Evolutionary conservation across 2,888 invertebrate genomes (phyloP), one percentile per base, ranked within the genome.

Genomic region (Drosophila helvetica): DNA sequence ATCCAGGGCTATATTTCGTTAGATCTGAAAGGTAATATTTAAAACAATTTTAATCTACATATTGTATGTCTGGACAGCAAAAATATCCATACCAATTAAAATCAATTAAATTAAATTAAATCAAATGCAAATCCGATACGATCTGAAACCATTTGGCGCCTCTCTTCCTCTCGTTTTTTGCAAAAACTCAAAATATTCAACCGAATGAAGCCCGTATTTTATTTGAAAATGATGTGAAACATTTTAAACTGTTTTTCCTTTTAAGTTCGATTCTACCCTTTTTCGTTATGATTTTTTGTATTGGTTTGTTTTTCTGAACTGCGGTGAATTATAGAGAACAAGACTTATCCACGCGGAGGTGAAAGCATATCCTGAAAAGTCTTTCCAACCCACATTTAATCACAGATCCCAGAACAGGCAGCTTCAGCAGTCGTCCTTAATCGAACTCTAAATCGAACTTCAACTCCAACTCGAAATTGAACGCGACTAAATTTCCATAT

Each of bases 291-390:
- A 62, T 42, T 70, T 70, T 68, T 55, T 59, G 65, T 22, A 59
- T 70, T 67, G 38, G 19, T 48, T 61, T 64, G 46, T 61, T 59
- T 42, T 54, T 2, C 8, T 69, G 47, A 77, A 76, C 79, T 88
- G 89, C 90, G 89, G 89, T 90, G 89, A 83, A 69, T 88, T 86
- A 75, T 82, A 85, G 79, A 86, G 79, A 82, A 78, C 70, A 64
- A 70, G 54, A 63, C 72, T 45, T 52, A 59, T 65, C 65, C 60
- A 67, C 61, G 69, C 63, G 69, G 43, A 64, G 38, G 19, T 65
- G 12, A 42, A 38, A 56, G 19, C 51, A 60, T 71, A 54, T 53
- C 51, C 42, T 38, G 38, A n/a, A 38, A n/a, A 7, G 38, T 71
- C 59, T 25, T 48, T 61, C 33, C 46, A 66, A 72, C 38, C 17